Conservation (phyloP, 2,888 invertebrate species). For the Cyclophora albipunctata region DNA sequence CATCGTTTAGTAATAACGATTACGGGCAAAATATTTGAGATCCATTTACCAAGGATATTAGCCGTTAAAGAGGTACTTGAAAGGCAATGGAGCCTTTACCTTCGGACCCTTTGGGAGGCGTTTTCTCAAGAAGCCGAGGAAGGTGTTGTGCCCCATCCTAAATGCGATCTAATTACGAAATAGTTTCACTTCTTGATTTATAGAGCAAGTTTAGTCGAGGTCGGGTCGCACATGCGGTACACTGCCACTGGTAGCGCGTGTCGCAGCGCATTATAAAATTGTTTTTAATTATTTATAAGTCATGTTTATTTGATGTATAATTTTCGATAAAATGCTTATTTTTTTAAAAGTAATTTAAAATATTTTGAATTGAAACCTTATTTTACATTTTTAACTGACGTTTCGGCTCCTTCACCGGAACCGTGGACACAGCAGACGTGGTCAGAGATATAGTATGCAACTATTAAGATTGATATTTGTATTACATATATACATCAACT, state of each 20-base stretch:
- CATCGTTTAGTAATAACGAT: constrained; percentile 53
- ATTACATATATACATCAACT: no score
- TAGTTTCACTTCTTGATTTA: constrained; percentile 77
- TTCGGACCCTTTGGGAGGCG: constrained; percentile 65
- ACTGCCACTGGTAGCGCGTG: constrained; percentile 23
- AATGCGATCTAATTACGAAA: constrained; percentile 77
- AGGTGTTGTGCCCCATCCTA: constrained; percentile 71
- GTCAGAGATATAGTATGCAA: no score
- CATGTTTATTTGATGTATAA: no score
- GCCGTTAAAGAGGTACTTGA: constrained; percentile 73
- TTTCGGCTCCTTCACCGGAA: no score
- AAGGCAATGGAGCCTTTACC: constrained; percentile 64
- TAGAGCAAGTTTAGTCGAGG: constrained; percentile 66
- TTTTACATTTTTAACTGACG: no score
- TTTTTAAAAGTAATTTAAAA: no score
- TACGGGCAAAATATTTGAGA: constrained; percentile 66
- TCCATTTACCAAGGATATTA: constrained; percentile 72
- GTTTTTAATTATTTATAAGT: constrained; percentile 4
- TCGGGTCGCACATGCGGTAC: constrained; percentile 56
- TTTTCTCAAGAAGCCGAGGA: constrained; percentile 59
- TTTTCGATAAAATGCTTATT: no score
- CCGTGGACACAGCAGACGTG: no score
- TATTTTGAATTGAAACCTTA: no score
- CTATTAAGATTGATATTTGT: no score
- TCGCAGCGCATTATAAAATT: constrained; percentile 54